Percentiles rank a stretch among this genome's conserved stretches.
Evolutionary conservation across 2,888 invertebrate species (phyloP).

Genomic region (Bedellia somnulentella): DNA sequence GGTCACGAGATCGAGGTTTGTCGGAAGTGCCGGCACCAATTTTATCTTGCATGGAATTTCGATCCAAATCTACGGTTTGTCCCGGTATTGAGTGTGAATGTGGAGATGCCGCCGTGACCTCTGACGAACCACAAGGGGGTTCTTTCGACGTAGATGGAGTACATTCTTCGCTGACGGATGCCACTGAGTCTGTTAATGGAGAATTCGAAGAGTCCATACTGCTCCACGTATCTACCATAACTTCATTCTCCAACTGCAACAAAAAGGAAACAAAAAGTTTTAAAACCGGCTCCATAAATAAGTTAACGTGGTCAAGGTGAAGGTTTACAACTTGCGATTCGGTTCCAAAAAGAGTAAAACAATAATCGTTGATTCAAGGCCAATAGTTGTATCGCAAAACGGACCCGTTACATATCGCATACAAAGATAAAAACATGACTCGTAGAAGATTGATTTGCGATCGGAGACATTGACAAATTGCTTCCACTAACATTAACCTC

Average conservation of each 20-base stretch:
- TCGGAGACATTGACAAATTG: too few species aligned
- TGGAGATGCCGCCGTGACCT: constrained; percentile 27
- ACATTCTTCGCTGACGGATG: constrained; percentile 54
- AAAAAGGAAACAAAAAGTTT: constrained; percentile 18
- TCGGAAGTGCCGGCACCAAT: constrained; percentile 25
- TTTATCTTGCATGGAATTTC: constrained; percentile 9
- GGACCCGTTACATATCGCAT: too few species aligned
- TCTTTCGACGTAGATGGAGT: constrained; percentile 50
- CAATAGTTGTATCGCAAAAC: too few species aligned
- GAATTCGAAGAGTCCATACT: constrained; percentile 59
- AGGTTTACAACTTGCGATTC: constrained; percentile 15
- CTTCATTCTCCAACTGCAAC: constrained; percentile 63
- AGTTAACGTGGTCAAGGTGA: constrained; percentile 24
- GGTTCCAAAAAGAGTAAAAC: constrained; percentile 20
- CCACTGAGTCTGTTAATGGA: constrained; percentile 53
- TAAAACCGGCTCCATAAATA: constrained; percentile 14
- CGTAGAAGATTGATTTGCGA: too few species aligned
- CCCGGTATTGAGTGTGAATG: constrained; percentile 35
- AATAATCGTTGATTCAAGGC: constrained; percentile 29
- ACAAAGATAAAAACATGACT: too few species aligned
- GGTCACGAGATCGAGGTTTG: constrained; percentile 43
- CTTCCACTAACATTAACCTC: too few species aligned
- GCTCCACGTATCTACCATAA: constrained; percentile 59
- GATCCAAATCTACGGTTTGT: constrained; percentile 3
- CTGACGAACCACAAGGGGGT: constrained; percentile 24